phyloP scores from a whole-genome alignment of 2,888 invertebrate genomes.

The Andrena camellia region DNA sequence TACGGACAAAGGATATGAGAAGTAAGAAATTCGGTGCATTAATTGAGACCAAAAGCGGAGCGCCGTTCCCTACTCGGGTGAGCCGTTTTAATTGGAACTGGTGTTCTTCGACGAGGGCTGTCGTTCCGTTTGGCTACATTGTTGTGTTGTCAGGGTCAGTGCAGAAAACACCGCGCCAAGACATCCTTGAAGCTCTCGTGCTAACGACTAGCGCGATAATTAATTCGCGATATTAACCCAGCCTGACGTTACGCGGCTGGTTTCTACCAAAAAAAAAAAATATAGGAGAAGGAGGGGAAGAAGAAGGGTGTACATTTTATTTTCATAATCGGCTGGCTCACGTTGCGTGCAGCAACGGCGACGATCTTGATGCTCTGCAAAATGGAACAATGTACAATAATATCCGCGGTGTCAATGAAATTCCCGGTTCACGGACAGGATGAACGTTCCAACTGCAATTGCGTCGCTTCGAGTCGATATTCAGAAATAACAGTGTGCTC shows the following conservation, averaged over 20 bases:
- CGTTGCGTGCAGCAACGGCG: neutral
- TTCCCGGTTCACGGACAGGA: slow-evolving; percentile 1
- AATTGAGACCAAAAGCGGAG: neutral
- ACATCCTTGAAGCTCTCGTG: slow-evolving; percentile 30
- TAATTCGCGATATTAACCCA: slow-evolving; percentile 42
- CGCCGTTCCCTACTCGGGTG: neutral
- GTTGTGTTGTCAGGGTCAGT: slow-evolving; percentile 21
- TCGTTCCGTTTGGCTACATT: neutral
- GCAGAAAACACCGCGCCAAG: slow-evolving; percentile 21
- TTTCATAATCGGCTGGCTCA: slow-evolving; percentile 6
- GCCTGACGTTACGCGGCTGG: slow-evolving; percentile 23
- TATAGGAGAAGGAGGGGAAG: too few species aligned
- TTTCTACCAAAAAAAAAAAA: neutral
- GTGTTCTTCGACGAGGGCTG: slow-evolving; percentile 5
- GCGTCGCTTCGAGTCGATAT: slow-evolving; percentile 18
- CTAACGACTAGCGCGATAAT: slow-evolving; percentile 48
- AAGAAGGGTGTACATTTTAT: slow-evolving; percentile 8
- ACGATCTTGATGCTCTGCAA: neutral
- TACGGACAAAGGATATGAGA: neutral
- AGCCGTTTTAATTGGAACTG: slow-evolving; percentile 26
- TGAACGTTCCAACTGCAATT: slow-evolving; percentile 2
- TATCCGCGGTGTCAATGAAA: neutral
- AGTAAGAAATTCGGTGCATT: slow-evolving; percentile 10
- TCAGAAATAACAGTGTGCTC: slow-evolving; percentile 14
- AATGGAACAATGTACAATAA: neutral